Evolutionary conservation across 2,113 vertebrate genomes (phyloP), one percentile per base, ranked within the genome.

Genomic region (Xyrauchen texanus): DNA sequence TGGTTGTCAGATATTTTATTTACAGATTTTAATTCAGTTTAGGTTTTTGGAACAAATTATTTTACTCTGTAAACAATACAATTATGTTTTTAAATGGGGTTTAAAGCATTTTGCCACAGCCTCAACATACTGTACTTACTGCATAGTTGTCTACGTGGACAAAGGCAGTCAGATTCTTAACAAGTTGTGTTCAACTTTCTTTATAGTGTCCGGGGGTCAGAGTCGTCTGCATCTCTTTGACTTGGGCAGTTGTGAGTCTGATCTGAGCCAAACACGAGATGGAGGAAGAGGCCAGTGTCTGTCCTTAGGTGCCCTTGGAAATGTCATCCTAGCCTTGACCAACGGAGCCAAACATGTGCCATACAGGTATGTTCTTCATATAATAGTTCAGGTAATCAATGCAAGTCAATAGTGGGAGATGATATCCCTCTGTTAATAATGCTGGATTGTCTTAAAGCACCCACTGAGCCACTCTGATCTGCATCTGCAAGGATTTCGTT

Each of bases 341-440:
- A 97, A 96, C 2, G 97, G 97, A 80, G 96, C 97, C 79, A 98
- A 98, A 78, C 96, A 99, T n/a, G 95, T 99, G 84, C 98, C 98
- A 10, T 97, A 97, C 89, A 96, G 95, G 98, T 99, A 90, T 92
- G 94, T 81, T 55, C 34, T 67, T 34, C 21, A 34, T 34, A 34
- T 34, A 34, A 34, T 34, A 34, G 21, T 34, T 34, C 21, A 34
- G 21, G 3, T 34, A 34, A 34, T 34, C 21, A 34, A 34, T 34
- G 21, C 21, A 34, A 34, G 21, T 34, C 21, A 34, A 34, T 34
- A 34, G 21, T 34, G 21, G 21, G 21, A 34, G 21, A 34, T 34
- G 21, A 34, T 34, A 34, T 1, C 1, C 21, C 21, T 34, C 21
- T 34, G 21, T 34, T 34, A 34, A 34, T 34, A 34, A 34, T 34